Conservation (phyloP, 2,113 vertebrate genomes). For the Machaerirhynchus nigripectus region DNA sequence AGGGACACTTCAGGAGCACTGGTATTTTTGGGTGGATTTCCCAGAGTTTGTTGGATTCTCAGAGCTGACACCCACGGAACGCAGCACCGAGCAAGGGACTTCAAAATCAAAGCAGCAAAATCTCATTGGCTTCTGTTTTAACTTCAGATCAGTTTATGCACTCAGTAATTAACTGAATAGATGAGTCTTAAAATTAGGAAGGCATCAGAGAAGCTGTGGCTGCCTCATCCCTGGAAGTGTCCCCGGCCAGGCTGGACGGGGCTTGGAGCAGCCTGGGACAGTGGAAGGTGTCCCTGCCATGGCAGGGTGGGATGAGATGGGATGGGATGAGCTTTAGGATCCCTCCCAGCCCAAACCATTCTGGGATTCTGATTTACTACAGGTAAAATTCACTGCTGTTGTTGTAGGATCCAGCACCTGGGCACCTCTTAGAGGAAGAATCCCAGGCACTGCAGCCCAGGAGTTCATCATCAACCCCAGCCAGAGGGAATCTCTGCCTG, state of each 20-base stretch:
- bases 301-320: not conserved
- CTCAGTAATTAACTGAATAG: not conserved
- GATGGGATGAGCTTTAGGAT: not conserved
- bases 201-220: not conserved
- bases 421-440: not conserved
- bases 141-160: not conserved
- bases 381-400: accelerated
- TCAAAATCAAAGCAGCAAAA: not conserved
- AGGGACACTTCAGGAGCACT: not conserved
- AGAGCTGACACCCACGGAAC: not conserved
- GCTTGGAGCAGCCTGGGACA: not conserved
- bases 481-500: not conserved
- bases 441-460: not conserved
- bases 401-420: accelerated
- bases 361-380: not conserved
- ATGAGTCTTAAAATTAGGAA: not conserved
- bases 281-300: not conserved
- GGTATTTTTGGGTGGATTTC: not conserved
- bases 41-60: not conserved
- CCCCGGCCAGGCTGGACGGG: not conserved
- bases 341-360: not conserved
- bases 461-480: not conserved
- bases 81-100: not conserved
- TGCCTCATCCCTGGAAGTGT: not conserved
- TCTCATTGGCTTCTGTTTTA: not conserved